Percentiles rank a stretch among this genome's conserved stretches.
These are phyloP conservation scores for Scaptomyza polygonia DNA, from an alignment of 2,888 invertebrate species.

Conservation along the genomic window DNA sequence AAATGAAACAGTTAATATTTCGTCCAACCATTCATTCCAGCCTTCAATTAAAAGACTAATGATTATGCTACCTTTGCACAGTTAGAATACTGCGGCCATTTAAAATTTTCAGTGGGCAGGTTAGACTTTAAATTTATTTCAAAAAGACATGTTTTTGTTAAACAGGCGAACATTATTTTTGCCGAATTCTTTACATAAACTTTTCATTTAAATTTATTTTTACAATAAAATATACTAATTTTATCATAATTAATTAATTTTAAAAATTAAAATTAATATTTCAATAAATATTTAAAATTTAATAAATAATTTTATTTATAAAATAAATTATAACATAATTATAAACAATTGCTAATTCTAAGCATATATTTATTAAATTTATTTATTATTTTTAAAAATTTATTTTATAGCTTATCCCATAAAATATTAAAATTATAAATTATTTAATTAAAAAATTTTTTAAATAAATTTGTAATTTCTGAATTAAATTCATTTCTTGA, in stretches of 20 bases:
- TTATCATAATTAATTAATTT: constrained; percentile 86
- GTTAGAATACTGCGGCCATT: too few relatives aligned
- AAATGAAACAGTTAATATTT: too few relatives aligned
- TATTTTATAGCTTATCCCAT: constrained; percentile 86
- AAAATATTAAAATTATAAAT: constrained; percentile 85
- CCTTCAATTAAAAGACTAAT: too few relatives aligned
- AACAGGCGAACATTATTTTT: constrained; percentile 89
- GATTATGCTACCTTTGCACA: too few relatives aligned
- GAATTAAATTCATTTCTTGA: constrained; percentile 87
- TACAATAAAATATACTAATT: constrained; percentile 85
- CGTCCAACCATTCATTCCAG: too few relatives aligned
- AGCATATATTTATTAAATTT: constrained; percentile 83
- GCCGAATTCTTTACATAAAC: constrained; percentile 87
- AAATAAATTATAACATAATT: constrained; percentile 83
- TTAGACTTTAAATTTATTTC: constrained; percentile 87
- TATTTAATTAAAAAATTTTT: constrained; percentile 78
- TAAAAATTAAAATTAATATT: constrained; percentile 83
- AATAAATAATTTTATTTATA: constrained; percentile 85
- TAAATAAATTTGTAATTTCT: constrained; percentile 68
- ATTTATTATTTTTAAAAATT: constrained; percentile 85
- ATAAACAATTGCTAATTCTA: constrained; percentile 83
- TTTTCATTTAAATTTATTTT: constrained; percentile 81
- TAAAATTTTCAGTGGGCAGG: too few relatives aligned
- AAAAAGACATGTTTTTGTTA: constrained; percentile 91
- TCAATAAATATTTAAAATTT: constrained; percentile 84